Percentiles rank a stretch among this genome's conserved stretches.
phyloP scores from a whole-genome alignment of 2,797 vertebrate genomes.

The Manis javanica region DNA sequence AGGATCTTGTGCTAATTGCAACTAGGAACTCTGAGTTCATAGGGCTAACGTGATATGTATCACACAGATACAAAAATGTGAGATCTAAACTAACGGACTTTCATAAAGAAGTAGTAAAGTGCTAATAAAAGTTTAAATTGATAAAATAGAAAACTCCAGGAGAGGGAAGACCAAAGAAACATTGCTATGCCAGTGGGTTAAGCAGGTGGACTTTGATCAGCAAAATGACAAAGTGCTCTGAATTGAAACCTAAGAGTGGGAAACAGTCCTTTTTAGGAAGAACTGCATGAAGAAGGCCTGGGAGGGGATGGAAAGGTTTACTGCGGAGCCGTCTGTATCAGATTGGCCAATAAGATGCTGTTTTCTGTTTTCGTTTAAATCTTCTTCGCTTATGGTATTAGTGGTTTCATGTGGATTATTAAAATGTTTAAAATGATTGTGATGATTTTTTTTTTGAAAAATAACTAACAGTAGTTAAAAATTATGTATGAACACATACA shows the following conservation, averaged over 20 bases:
- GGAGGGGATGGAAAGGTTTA: not conserved
- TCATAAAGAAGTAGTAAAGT: not conserved
- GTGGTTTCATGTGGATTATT: not conserved
- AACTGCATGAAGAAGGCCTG: not conserved
- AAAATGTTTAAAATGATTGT: not conserved
- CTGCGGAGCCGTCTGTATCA: not conserved
- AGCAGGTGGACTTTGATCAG: fast-evolving
- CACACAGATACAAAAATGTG: not conserved
- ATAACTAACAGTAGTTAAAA: not conserved
- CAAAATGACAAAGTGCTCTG: not conserved
- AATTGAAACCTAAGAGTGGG: not conserved
- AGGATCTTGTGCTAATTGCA: not conserved
- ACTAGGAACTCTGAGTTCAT: not conserved
- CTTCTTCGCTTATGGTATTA: not conserved
- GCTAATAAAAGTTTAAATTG: not conserved
- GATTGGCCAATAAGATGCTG: not conserved
- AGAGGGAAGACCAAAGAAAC: not conserved
- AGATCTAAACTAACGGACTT: not conserved
- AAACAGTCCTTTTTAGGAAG: not conserved
- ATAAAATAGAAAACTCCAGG: not conserved
- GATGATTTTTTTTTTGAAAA: not conserved
- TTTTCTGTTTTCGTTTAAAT: not conserved
- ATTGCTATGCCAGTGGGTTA: not conserved
- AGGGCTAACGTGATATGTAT: not conserved
- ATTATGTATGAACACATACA: not conserved